Percentiles rank a stretch among this genome's conserved stretches.
Conservation (phyloP, 2,888 invertebrate genomes). For the Folsomia candida region DNA sequence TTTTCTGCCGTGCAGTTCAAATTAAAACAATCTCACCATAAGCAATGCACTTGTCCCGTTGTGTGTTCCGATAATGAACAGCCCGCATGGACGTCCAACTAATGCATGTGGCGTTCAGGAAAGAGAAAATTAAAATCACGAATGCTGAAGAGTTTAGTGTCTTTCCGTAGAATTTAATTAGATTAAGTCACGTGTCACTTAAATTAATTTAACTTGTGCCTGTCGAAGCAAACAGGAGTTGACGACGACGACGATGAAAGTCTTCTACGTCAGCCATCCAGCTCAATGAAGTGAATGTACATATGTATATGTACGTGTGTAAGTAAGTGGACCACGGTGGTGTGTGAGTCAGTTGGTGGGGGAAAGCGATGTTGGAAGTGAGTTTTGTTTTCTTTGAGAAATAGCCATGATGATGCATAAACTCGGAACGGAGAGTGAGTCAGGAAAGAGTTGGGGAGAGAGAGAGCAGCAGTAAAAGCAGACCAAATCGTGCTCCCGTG, state of each 20-base stretch:
- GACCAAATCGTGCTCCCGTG: too few relatives aligned
- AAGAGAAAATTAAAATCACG: background rate
- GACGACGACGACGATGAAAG: background rate
- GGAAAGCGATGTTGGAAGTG: background rate
- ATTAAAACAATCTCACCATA: too few relatives aligned
- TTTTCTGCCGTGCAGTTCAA: too few relatives aligned
- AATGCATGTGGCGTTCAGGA: too few relatives aligned
- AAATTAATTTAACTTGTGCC: constrained; percentile 2
- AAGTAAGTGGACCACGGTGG: constrained; percentile 1
- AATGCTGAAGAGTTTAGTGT: background rate
- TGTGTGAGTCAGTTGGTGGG: background rate
- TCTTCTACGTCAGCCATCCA: constrained; percentile 5
- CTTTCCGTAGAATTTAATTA: background rate
- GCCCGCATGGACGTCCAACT: too few relatives aligned
- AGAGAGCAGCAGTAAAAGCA: constrained; percentile 41
- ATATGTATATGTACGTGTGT: too few relatives aligned
- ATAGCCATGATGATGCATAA: constrained; percentile 18
- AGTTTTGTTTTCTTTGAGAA: constrained; percentile 11
- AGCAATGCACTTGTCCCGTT: too few relatives aligned
- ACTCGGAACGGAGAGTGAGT: constrained; percentile 1
- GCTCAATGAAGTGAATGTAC: background rate
- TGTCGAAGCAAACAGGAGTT: background rate
- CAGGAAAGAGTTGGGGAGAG: constrained; percentile 30
- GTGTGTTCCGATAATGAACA: too few relatives aligned
- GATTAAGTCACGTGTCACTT: constrained; percentile 4